A percentile compares a stretch with the other conserved stretches of the same genome.
These are phyloP conservation scores for Perognathus longimembris DNA, from an alignment of 2,113 vertebrate species.

Conservation along the genomic window DNA sequence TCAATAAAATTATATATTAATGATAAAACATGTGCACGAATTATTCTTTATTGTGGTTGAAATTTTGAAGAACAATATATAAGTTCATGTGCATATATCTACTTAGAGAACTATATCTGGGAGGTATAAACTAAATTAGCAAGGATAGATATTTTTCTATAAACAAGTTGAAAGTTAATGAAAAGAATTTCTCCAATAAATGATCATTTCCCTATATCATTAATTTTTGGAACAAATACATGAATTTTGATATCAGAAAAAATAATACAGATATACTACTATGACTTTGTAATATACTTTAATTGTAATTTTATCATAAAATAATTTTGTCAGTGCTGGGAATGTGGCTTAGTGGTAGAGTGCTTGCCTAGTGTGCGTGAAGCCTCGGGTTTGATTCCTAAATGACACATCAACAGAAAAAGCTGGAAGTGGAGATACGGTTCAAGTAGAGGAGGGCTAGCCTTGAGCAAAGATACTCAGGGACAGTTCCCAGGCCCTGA, in stretches of 20 bases:
- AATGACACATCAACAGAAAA: no score
- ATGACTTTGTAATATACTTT: background rate
- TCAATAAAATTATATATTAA: background rate
- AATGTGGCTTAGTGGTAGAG: no score
- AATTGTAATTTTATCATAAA: conserved; percentile 16
- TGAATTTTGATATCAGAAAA: conserved; percentile 4
- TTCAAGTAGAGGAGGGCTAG: no score
- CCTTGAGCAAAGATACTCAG: no score
- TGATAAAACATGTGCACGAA: background rate
- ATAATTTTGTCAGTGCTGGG: no score
- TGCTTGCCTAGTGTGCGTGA: no score
- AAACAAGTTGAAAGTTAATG: background rate
- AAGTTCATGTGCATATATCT: background rate
- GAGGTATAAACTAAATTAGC: conserved; percentile 16
- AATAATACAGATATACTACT: no score
- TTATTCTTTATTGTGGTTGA: background rate
- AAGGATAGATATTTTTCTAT: background rate
- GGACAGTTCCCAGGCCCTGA: no score
- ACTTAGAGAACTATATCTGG: background rate
- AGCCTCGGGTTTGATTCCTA: no score
- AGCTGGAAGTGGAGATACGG: no score
- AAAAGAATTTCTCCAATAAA: background rate
- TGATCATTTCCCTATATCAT: background rate
- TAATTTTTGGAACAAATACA: conserved; percentile 3
- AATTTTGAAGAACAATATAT: background rate